Evolutionary conservation across 2,888 invertebrate species (phyloP).

Genomic region (Catocala fraxini): DNA sequence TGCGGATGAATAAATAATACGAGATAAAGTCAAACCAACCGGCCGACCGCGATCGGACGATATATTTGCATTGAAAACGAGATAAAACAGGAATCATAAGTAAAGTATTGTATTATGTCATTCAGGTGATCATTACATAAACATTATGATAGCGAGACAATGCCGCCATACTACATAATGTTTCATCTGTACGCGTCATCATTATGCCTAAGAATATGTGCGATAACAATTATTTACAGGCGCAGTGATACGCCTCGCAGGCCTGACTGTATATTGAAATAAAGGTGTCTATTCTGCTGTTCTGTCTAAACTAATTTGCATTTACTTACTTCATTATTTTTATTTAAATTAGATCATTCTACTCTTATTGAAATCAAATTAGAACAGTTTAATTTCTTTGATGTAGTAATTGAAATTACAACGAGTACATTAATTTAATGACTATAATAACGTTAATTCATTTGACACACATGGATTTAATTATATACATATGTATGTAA

Average conservation of each 20-base stretch:
- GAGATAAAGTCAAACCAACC: not conserved
- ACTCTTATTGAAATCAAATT: too few relatives aligned
- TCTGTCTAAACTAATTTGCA: too few relatives aligned
- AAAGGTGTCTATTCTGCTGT: too few relatives aligned
- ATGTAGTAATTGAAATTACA: too few relatives aligned
- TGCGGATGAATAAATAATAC: conserved; percentile 5
- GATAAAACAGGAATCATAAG: not conserved
- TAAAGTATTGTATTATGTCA: conserved; percentile 13
- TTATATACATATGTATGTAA: too few relatives aligned
- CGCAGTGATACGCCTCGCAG: not conserved
- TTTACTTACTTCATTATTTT: too few relatives aligned
- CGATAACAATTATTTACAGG: conserved; percentile 33
- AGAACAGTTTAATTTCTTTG: too few relatives aligned
- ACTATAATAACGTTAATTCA: too few relatives aligned
- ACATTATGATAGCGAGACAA: conserved; percentile 28
- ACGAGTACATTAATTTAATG: too few relatives aligned
- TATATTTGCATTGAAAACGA: not conserved
- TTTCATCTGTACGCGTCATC: conserved; percentile 25
- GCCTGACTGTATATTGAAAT: not conserved
- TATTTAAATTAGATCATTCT: too few relatives aligned
- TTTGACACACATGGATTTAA: too few relatives aligned
- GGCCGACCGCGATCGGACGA: not conserved
- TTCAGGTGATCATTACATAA: conserved; percentile 23
- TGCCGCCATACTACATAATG: conserved; percentile 25
- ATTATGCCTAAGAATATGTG: conserved; percentile 22